phyloP scores from a whole-genome alignment of 2,888 invertebrate species.

The Agrotis clavis region DNA sequence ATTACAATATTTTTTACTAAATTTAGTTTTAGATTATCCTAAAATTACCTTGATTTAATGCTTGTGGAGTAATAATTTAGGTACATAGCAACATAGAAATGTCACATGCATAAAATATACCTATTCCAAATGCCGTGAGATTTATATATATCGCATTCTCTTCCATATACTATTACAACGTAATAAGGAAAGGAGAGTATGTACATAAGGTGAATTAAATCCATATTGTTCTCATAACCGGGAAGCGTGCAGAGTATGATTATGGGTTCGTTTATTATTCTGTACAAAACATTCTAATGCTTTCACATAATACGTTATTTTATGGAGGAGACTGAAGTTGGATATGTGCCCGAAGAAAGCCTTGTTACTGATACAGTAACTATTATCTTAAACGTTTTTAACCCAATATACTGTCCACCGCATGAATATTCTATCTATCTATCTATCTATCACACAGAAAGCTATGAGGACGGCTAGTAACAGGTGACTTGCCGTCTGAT shows the following conservation, averaged over 20 bases:
- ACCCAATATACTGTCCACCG: no score
- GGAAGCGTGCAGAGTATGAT: slow-evolving; percentile 28
- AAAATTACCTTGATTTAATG: neutral
- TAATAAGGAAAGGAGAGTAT: slow-evolving; percentile 15
- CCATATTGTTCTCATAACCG: slow-evolving; percentile 39
- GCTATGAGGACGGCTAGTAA: no score
- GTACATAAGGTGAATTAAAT: slow-evolving; percentile 29
- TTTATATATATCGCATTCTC: slow-evolving; percentile 30
- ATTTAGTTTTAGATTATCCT: no score
- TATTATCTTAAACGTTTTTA: no score
- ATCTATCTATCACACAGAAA: no score
- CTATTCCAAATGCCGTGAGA: slow-evolving; percentile 4
- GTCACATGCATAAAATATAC: neutral
- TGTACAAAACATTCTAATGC: slow-evolving; percentile 29
- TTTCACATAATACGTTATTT: slow-evolving; percentile 20
- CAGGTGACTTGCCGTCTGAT: no score
- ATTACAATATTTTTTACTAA: no score
- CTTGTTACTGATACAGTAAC: neutral
- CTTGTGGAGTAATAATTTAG: neutral
- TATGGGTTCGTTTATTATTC: slow-evolving; percentile 42
- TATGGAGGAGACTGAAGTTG: slow-evolving; percentile 11
- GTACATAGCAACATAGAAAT: slow-evolving; percentile 1
- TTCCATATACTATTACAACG: slow-evolving; percentile 13
- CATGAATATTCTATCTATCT: no score
- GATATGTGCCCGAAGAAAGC: slow-evolving; percentile 13